Base-by-base conservation (phyloP, 1,140 invertebrate species). In the Bombus picipes region DNA sequence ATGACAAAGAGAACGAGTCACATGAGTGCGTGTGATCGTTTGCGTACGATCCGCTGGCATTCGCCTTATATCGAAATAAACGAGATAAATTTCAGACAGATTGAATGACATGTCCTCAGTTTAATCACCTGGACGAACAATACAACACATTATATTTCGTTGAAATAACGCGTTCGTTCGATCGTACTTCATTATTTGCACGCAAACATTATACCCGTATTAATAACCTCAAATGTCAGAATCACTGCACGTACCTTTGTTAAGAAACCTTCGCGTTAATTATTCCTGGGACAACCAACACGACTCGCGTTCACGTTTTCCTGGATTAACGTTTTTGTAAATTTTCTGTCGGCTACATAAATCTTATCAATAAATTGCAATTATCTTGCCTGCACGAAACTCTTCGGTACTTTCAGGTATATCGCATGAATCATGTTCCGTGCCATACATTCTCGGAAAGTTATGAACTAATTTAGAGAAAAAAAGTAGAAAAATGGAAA, bases 371-470 rank as follows among this genome's bases (percentile, higher is more conserved):
- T 28, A 70, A 76, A 77, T 77, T 77, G 41, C 62, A 39, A 82
- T 76, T 83, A 76, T 59, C 5, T 28, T 5, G 2, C 28, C 5
- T 22, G 18, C 34, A 76, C 32, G 47, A 68, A 83, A 22, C 47
- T 75, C n/a, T 62, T 4, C 32, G 59, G 13, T 34, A 74, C 68
- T 76, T 59, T 74, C 43, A 65, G 22, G 10, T 41, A 41, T 18
- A 25, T 18, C 53, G 65, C 68, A 66, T 66, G 81, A 37, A 68
- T 83, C 79, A 47, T 37, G 28, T 66, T 53, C 34, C 57, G 34
- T 34, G 37, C 39, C 62, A 9, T 4, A 65, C 53, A 89, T 78
- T 85, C 77, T 59, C 32, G 32, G 72, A 75, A 78, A 88, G 57
- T 76, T 88, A 75, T 66, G 41, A 43, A 75, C 43, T 71, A 77